Base-by-base conservation (phyloP, 2,888 invertebrate species). In the Hydrotaea cyrtoneurina region DNA sequence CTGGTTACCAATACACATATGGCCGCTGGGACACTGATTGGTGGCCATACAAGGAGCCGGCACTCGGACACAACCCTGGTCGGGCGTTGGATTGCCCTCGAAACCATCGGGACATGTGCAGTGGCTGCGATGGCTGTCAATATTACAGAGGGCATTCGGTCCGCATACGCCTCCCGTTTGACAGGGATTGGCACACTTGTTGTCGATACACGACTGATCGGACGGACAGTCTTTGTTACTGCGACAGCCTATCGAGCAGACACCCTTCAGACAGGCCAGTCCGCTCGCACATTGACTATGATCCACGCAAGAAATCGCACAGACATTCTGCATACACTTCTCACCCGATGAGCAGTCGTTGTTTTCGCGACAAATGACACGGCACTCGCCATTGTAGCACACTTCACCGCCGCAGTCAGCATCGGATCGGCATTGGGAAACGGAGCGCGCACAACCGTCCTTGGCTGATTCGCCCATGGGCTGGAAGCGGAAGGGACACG, bases 41-140 rank as follows among this genome's bases (percentile, higher is more conserved):
- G 95, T 94, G 82, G 94, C 93, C 26, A 89, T 43, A 88, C 98
- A 98, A 19, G 94, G 90, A 55, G 94, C 93, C n/a, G 97, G 95
- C 78, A 96, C 95, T 87, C 98, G 93, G 7, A 97, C 96, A 90
- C 98, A 98, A 5, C 97, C 97, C 92, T 97, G 97, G 90, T 97
- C 96, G 0, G 98, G 95, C 17, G 95, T 96, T 17, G 97, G 97
- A 89, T 96, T 96, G 0, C 97, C 97, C 91, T 96, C 95, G 90
- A 98, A 98, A 43, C 97, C 97, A 73, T 94, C 93, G 0, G 97
- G 97, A 89, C 98, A 97, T 85, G 94, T 94, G 90, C 98, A 98
- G 74, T 94, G 94, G 0, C 96, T 96, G 64, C 94, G 94, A 89
- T 97, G 97, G 89, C 96, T 94, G 39, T 94, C 92, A 90, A 95